phyloP scores from a whole-genome alignment of 2,113 vertebrate species.

The Phylloscopus trochilus region DNA sequence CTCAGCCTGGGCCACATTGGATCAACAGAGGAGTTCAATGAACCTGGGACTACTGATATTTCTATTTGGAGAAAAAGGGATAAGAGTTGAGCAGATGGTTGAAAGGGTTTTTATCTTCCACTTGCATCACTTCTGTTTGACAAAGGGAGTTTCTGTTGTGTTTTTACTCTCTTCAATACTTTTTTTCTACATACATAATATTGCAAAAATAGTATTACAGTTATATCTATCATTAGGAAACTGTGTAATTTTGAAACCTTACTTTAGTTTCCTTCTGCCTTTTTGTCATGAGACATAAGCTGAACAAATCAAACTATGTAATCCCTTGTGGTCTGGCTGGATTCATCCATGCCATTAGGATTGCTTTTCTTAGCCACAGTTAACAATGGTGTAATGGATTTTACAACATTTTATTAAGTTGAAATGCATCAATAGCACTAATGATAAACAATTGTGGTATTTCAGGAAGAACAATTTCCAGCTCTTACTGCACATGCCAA shows the following conservation, averaged over 20 bases:
- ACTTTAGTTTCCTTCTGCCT: not conserved
- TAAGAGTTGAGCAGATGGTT: not conserved
- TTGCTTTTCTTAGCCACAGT: slow-evolving; percentile 50
- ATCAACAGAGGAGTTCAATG: not conserved
- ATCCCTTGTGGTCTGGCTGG: slow-evolving; percentile 18
- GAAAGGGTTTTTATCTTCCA: not conserved
- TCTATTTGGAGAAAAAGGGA: not conserved
- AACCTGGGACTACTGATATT: not conserved
- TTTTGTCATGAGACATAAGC: not conserved
- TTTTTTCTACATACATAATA: not conserved
- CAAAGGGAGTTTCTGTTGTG: not conserved
- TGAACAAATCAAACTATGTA: not conserved
- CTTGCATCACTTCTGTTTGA: not conserved
- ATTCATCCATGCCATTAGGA: slow-evolving; percentile 22
- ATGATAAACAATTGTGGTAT: slow-evolving; percentile 39
- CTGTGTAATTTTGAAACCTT: not conserved
- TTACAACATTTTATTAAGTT: slow-evolving; percentile 57
- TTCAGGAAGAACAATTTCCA: slow-evolving; percentile 36
- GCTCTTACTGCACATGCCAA: not conserved
- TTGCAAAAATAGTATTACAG: not conserved
- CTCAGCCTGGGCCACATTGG: not conserved
- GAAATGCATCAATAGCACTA: slow-evolving; percentile 25
- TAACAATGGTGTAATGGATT: slow-evolving; percentile 30
- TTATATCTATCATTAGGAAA: not conserved
- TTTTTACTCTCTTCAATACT: not conserved